These are phyloP conservation scores for Strigamia transsilvanica DNA, from an alignment of 2,888 invertebrate genomes.

Conservation along the genomic window DNA sequence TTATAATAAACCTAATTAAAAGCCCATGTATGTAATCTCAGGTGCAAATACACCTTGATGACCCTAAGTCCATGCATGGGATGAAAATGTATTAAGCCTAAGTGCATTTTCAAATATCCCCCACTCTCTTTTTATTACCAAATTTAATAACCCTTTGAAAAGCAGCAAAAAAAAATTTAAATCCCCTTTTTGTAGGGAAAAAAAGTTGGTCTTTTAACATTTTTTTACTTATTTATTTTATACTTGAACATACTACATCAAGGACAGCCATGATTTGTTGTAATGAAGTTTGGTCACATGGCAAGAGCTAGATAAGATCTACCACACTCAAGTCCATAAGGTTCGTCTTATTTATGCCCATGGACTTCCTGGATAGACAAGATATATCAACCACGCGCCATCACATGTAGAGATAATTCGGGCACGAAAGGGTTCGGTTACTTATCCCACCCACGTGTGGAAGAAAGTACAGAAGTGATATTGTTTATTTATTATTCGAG, in stretches of 20 bases:
- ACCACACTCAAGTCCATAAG: slow-evolving; percentile 3
- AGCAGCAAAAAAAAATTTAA: not conserved
- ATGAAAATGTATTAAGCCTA: slow-evolving; percentile 22
- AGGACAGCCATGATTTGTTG: slow-evolving; percentile 30
- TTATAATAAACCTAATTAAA: slow-evolving; percentile 17
- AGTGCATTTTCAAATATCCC: slow-evolving; percentile 34
- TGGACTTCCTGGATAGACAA: slow-evolving; percentile 31
- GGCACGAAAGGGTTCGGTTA: slow-evolving; percentile 9
- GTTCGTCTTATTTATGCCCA: slow-evolving; percentile 3
- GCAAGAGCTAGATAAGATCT: not conserved
- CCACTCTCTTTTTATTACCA: not conserved
- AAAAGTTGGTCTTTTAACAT: not conserved
- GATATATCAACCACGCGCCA: slow-evolving; percentile 38
- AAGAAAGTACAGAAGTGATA: slow-evolving; percentile 6
- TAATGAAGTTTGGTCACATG: slow-evolving; percentile 5
- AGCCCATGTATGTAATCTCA: not conserved
- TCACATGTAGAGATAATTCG: slow-evolving; percentile 6
- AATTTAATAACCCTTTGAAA: slow-evolving; percentile 24
- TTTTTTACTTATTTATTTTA: not conserved
- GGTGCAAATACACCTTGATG: slow-evolving; percentile 16
- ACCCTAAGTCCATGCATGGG: slow-evolving; percentile 34
- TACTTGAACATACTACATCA: not conserved
- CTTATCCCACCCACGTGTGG: slow-evolving; percentile 10
- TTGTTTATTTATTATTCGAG: slow-evolving; percentile 27
- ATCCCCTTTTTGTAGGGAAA: not conserved